phyloP scores from a whole-genome alignment of 1,140 invertebrate genomes.

The Drosophila melanica region DNA sequence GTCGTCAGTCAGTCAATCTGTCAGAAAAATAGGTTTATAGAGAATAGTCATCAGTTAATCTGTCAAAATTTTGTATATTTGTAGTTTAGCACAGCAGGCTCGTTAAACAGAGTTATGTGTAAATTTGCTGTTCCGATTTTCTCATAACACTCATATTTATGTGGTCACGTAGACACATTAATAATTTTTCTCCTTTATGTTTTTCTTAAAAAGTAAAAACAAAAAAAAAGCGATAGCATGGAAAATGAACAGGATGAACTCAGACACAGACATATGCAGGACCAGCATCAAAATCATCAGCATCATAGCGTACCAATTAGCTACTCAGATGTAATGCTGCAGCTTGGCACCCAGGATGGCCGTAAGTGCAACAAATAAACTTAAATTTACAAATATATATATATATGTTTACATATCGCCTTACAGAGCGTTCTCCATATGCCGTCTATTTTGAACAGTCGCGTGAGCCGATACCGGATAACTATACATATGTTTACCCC shows the following conservation, averaged over 20 bases:
- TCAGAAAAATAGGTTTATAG: no score
- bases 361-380: slow-evolving; percentile 39
- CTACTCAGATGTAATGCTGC: slow-evolving; percentile 41
- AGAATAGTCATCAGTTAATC: not conserved
- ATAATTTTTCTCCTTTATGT: slow-evolving; percentile 46
- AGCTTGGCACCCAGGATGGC: slow-evolving; percentile 38
- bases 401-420: not conserved
- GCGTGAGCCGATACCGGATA: slow-evolving; percentile 38
- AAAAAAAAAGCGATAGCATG: slow-evolving; percentile 54
- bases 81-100: slow-evolving; percentile 20
- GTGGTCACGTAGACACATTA: slow-evolving; percentile 40
- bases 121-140: slow-evolving; percentile 14
- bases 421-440: slow-evolving; percentile 37
- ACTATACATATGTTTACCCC: slow-evolving; percentile 57
- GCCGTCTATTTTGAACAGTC: slow-evolving; percentile 37
- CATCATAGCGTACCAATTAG: slow-evolving; percentile 46
- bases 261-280: slow-evolving; percentile 53
- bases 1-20: no score
- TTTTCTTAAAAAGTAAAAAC: slow-evolving; percentile 50
- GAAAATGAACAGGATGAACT: slow-evolving; percentile 75
- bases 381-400: not conserved
- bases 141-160: slow-evolving; percentile 47
- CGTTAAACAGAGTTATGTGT: slow-evolving; percentile 3
- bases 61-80: no score
- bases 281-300: slow-evolving; percentile 52